Evolutionary conservation across 2,888 invertebrate species (phyloP).

Genomic region (Meandrusa payeni): DNA sequence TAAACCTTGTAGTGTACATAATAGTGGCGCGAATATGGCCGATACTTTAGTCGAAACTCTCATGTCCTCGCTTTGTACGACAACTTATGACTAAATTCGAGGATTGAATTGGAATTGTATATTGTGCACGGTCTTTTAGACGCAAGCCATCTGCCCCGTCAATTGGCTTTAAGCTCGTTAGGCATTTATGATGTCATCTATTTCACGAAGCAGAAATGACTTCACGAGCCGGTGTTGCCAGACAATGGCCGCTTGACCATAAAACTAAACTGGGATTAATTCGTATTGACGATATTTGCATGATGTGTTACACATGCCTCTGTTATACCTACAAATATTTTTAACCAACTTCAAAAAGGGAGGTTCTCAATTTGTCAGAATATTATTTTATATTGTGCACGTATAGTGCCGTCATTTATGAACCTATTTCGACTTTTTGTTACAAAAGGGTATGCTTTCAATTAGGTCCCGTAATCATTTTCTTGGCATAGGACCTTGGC

Average conservation of each 20-base stretch:
- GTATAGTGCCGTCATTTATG: too few species aligned
- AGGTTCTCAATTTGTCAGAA: too few species aligned
- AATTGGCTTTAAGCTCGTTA: constrained; percentile 61
- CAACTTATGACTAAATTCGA: not conserved
- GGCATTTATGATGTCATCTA: constrained; percentile 64
- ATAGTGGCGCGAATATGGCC: constrained; percentile 22
- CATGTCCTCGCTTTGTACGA: not conserved
- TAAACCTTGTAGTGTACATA: constrained; percentile 24
- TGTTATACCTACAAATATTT: too few species aligned
- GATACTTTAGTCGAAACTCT: not conserved
- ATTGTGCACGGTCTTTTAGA: not conserved
- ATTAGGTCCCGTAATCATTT: too few species aligned
- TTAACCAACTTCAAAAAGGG: too few species aligned
- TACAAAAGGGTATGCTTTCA: too few species aligned
- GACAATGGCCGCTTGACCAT: constrained; percentile 39
- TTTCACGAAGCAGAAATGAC: constrained; percentile 54
- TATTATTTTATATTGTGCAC: too few species aligned
- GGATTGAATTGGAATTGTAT: too few species aligned
- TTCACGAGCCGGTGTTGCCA: constrained; percentile 39
- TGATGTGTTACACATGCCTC: too few species aligned
- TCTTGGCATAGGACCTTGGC: too few species aligned
- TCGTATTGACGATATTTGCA: constrained; percentile 41
- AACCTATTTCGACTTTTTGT: too few species aligned
- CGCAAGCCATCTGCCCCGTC: constrained; percentile 50
- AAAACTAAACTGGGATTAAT: constrained; percentile 46